Evolutionary conservation across 2,797 vertebrate genomes (phyloP).

Genomic region (Tinamus major): DNA sequence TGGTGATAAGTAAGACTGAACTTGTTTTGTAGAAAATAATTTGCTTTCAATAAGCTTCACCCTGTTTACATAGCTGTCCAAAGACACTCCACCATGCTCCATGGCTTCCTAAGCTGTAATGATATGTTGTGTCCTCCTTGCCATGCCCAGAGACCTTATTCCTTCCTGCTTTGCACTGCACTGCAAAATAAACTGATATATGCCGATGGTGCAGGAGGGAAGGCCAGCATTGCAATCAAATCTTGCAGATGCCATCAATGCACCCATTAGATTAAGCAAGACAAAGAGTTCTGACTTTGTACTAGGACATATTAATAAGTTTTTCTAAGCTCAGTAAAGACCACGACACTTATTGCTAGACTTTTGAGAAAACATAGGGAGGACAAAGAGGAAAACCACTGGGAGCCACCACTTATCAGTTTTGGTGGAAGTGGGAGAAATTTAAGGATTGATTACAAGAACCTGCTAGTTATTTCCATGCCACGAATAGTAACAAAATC

Average conservation of each 20-base stretch:
- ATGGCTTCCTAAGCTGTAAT: not conserved
- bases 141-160: not conserved
- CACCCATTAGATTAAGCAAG: not conserved
- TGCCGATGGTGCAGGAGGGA: not conserved
- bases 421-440: not conserved
- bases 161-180: not conserved
- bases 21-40: accelerated
- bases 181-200: not conserved
- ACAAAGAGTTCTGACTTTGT: not conserved
- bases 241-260: not conserved
- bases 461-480: not conserved
- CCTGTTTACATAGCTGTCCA: not conserved
- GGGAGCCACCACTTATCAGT: not conserved
- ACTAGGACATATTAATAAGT: not conserved
- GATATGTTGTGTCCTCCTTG: too few relatives aligned
- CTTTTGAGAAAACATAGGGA: not conserved
- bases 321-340: not conserved
- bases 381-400: not conserved
- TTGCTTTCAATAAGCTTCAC: not conserved
- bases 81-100: not conserved
- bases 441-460: not conserved
- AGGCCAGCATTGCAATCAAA: not conserved
- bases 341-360: not conserved
- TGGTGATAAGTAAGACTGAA: not conserved
- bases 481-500: not conserved